Base-by-base conservation (phyloP, 2,888 invertebrate species). In the Parnassius orleans region DNA sequence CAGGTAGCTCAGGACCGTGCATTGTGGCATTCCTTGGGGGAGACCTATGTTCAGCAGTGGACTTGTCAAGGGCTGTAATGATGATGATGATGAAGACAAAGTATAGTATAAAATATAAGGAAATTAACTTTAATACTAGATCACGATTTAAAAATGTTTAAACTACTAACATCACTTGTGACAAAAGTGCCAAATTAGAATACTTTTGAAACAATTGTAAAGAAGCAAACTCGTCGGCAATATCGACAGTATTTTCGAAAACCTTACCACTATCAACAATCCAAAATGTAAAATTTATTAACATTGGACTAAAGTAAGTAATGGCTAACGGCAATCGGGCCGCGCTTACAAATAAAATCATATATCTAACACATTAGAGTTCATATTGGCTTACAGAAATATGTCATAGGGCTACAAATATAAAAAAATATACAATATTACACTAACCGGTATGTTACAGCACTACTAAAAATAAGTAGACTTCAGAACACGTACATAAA, bases 201-300 rank as follows among this genome's bases (percentile, higher is more conserved):
- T 42, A 53, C 53, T 50, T 19, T 54, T 44, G 42, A 10, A 42
- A 53, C 44, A 42, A 54, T n/a, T 57, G n/a, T n/a, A 53, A 47
- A 53, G 42, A 54, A n/a, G 44, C 41, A 55, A 55, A 60, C 54
- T 42, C 47, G n/a, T 63, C 67, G 63, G 61, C 64, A 53, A 48
- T 56, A 67, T 61, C 66, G 64, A 65, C 64, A 63, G 68, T 66
- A 68, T 64, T 62, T 65, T 65, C 53, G 51, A 58, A 63, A 69
- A 69, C 66, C 70, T 66, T 67, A 74, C 64, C 69, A 64, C 73
- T 75, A 76, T 66, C 68, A 79, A 77, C 74, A 76, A 78, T 75
- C 73, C 71, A 73, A 76, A 41, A 42, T 57, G 41, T 61, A 33
- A 74, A 70, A 72, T 64, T 69, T 66, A 67, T 69, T 68, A 68